These are phyloP conservation scores for Chymomyza caudatula DNA, from an alignment of 2,888 invertebrate species.

Conservation along the genomic window DNA sequence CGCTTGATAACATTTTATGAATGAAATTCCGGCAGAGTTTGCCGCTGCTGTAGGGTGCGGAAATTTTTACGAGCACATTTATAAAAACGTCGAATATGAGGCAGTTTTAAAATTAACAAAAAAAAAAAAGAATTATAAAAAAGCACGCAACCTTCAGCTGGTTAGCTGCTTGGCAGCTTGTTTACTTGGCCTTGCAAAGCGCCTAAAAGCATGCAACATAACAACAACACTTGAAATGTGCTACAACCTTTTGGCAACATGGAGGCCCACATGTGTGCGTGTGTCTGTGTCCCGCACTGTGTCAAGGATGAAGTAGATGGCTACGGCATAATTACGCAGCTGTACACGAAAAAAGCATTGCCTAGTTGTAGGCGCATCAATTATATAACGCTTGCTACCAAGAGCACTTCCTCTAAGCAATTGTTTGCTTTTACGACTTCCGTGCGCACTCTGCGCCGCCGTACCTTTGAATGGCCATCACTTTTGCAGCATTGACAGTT, in stretches of 20 bases:
- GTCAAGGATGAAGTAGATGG: slow-evolving; percentile 46
- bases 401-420: slow-evolving; percentile 32
- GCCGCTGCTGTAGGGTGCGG: slow-evolving; percentile 23
- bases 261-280: neutral
- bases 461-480: slow-evolving; percentile 11
- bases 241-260: slow-evolving; percentile 28
- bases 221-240: slow-evolving; percentile 12
- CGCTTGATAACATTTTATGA: slow-evolving; percentile 52
- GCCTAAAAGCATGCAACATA: slow-evolving; percentile 53
- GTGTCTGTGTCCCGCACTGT: slow-evolving; percentile 40
- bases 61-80: slow-evolving; percentile 56
- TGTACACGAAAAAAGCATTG: slow-evolving; percentile 3
- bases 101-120: neutral
- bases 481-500: neutral
- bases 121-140: neutral
- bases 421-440: slow-evolving; percentile 56
- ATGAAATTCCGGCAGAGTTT: slow-evolving; percentile 60
- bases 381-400: slow-evolving; percentile 38
- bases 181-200: slow-evolving; percentile 43
- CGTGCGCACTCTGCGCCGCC: slow-evolving; percentile 2
- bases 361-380: slow-evolving; percentile 47
- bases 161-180: slow-evolving; percentile 13
- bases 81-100: slow-evolving; percentile 63
- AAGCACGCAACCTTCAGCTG: slow-evolving; percentile 57
- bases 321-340: slow-evolving; percentile 16